Evolutionary conservation across 2,113 vertebrate species (phyloP), one percentile per base, ranked within the genome.

Genomic region (Colaptes auratus): DNA sequence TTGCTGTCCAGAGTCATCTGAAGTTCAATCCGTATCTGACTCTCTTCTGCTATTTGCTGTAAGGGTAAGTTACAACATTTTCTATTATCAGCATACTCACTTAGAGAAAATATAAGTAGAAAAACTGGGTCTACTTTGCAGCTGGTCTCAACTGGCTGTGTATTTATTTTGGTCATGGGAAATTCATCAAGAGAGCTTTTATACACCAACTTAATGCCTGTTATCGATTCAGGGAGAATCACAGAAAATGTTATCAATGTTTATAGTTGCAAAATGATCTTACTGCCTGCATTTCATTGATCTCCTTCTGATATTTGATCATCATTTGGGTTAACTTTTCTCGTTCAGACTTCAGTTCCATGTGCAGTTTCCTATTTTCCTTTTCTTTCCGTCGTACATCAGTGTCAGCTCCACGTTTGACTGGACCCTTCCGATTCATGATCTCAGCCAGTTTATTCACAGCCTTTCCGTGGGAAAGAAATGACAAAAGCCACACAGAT

Each of bases 1-100:
- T 99, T 99, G 87, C 99, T 99, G 97, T 99, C 99, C 95, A 99
- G 98, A 31, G 99, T 99, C 99, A 99, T 99, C 97, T 99, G 99
- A 67, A 99, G 98, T 96, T 99, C 99, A 53, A 99, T 98, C 12
- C 99, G 98, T 95, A 99, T 98, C 97, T 98, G 99, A 93, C 98
- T 99, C 96, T 99, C 99, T 52, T 99, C 99, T 8, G 98, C 98
- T 94, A 99, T 98, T 99, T 99, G 99, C 99, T 99, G 85, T 17
- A 89, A 88, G 81, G 89, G 91, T 56, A 92, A 78, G 88, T 88
- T 4, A 82, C 30, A 79, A 31, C 21, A 82, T 75, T 76, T 56
- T 18, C 61, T 78, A n/a, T 86, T 74, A 89, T 14, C 23, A 69
- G 9, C 33, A 10, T 39, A 61, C 30, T 63, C 72, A 71, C 21